Evolutionary conservation across 35 echinoderm and acorn worm species (phyloP).

Genomic region (Ophioderma brevispina): DNA sequence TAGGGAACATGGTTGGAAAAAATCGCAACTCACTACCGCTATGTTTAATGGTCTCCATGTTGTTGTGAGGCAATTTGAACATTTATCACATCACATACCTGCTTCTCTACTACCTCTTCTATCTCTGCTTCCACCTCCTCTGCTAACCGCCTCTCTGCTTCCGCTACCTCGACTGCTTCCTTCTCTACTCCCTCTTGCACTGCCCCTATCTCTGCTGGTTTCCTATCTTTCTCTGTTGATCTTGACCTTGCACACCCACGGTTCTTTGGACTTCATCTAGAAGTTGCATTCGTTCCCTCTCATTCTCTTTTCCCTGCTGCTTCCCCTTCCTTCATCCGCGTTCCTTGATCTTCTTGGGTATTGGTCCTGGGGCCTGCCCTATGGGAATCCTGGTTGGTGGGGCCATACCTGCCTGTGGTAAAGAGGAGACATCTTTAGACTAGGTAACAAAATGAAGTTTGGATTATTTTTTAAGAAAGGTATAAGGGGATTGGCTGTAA

Average conservation of each 20-base stretch:
- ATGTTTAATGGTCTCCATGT: too few relatives aligned
- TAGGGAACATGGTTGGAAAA: too few relatives aligned
- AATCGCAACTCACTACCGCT: too few relatives aligned
- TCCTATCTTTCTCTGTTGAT: conserved; percentile 23
- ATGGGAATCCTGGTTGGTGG: background rate
- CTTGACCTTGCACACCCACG: conserved; percentile 1
- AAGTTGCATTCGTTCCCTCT: conserved; percentile 71
- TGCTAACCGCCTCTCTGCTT: background rate
- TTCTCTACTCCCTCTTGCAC: conserved; percentile 10
- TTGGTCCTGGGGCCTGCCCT: background rate
- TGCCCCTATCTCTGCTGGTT: background rate
- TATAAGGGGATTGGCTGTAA: background rate
- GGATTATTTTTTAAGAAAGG: background rate
- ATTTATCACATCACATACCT: too few relatives aligned
- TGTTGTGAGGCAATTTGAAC: too few relatives aligned
- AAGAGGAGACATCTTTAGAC: background rate
- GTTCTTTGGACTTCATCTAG: conserved; percentile 55
- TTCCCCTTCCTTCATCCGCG: background rate
- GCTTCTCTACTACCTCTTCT: background rate
- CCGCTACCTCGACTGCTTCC: background rate
- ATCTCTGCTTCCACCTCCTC: background rate
- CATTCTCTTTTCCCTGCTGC: background rate
- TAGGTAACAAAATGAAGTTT: background rate
- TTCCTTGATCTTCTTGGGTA: background rate
- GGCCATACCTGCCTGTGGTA: conserved; percentile 3